These are phyloP conservation scores for Epinephelus cyanopodus DNA, from an alignment of 2,113 vertebrate species.

Conservation along the genomic window DNA sequence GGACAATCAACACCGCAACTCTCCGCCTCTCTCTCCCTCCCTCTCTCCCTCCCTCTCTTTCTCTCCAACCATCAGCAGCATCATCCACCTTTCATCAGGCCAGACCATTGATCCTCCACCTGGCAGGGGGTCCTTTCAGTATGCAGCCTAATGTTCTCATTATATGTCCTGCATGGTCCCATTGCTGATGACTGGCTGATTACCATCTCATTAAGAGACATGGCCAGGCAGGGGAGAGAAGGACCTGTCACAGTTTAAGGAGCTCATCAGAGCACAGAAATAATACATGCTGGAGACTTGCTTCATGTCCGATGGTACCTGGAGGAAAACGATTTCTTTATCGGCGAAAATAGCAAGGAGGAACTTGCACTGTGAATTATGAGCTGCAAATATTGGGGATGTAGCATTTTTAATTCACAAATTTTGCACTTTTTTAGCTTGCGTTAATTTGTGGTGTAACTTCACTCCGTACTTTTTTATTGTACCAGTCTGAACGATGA, in stretches of 20 bases:
- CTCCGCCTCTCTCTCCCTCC: slow-evolving; percentile 41
- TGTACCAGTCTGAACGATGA: slow-evolving; percentile 10
- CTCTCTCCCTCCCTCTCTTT: slow-evolving; percentile 45
- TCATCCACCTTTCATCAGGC: slow-evolving; percentile 81
- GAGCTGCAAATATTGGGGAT: slow-evolving; percentile 10
- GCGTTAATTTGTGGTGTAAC: not conserved
- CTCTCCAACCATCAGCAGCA: slow-evolving; percentile 70
- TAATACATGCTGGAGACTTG: slow-evolving; percentile 71
- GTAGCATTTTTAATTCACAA: slow-evolving; percentile 1
- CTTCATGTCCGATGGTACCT: slow-evolving; percentile 68
- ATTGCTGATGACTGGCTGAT: slow-evolving; percentile 80
- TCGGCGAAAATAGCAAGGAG: slow-evolving; percentile 45
- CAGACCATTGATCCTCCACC: slow-evolving; percentile 78
- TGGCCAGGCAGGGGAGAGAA: slow-evolving; percentile 75
- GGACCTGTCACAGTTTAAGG: slow-evolving; percentile 82
- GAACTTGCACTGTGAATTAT: slow-evolving; percentile 23
- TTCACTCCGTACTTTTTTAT: not conserved
- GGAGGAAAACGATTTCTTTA: slow-evolving; percentile 64
- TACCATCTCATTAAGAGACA: slow-evolving; percentile 83
- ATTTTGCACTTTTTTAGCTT: slow-evolving; percentile 10
- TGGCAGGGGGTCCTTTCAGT: slow-evolving; percentile 77
- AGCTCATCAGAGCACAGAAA: slow-evolving; percentile 78
- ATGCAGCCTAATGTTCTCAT: slow-evolving; percentile 83
- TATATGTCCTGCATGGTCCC: slow-evolving; percentile 79
- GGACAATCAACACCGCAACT: slow-evolving; percentile 68